phyloP scores from a whole-genome alignment of 2,113 vertebrate species.

The Ursus arctos region DNA sequence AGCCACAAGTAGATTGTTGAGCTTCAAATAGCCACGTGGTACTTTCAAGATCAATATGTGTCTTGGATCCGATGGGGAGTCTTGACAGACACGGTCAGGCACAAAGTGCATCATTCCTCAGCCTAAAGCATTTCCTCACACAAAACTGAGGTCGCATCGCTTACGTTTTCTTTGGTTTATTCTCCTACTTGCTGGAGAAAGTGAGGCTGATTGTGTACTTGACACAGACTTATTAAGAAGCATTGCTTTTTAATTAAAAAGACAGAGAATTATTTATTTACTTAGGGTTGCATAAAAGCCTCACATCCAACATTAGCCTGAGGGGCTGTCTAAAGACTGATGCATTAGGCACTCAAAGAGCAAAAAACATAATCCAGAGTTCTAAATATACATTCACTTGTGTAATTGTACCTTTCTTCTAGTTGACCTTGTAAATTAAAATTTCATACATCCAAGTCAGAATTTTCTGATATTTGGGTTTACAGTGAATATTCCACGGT shows the following conservation, averaged over 20 bases:
- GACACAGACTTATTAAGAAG: not conserved
- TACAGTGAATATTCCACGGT: not conserved
- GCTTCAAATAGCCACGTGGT: not conserved
- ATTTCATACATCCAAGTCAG: slow-evolving; percentile 21
- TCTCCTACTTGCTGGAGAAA: not conserved
- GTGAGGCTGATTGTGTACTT: not conserved
- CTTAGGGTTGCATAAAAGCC: not conserved
- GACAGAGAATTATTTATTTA: not conserved
- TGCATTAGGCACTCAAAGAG: not conserved
- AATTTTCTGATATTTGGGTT: slow-evolving; percentile 20
- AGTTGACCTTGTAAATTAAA: slow-evolving; percentile 64
- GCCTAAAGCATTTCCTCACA: not conserved
- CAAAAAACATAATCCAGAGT: not conserved
- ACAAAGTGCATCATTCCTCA: not conserved
- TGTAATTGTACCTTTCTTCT: not conserved
- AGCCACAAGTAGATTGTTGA: not conserved
- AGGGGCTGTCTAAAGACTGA: not conserved
- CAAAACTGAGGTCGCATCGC: not conserved
- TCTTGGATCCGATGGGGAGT: not conserved
- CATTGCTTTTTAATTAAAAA: slow-evolving; percentile 17
- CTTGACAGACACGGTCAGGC: not conserved
- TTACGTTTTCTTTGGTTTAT: not conserved
- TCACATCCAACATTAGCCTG: not conserved
- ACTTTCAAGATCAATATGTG: not conserved
- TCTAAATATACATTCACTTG: not conserved